Conservation (phyloP, 2,888 invertebrate genomes). For the Danaus chrysippus region DNA sequence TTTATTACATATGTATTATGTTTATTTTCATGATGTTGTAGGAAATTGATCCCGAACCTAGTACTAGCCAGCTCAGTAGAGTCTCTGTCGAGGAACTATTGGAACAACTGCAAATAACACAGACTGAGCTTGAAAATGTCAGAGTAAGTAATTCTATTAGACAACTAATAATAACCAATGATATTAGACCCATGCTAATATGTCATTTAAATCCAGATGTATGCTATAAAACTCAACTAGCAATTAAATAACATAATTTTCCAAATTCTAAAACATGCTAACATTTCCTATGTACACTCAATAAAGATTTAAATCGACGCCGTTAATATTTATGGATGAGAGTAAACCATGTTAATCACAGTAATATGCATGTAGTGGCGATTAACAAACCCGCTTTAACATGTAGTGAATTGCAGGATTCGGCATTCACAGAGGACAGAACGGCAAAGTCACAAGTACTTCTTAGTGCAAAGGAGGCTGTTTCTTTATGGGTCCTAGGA, state of each 20-base stretch:
- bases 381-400: constrained; percentile 73
- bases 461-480: constrained; percentile 95
- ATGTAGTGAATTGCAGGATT: constrained; percentile 83
- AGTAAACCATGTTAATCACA: background rate
- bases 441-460: constrained; percentile 87
- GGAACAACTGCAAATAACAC: constrained; percentile 90
- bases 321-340: no score
- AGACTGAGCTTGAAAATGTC: constrained; percentile 91
- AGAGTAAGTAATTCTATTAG: constrained; percentile 81
- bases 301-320: background rate
- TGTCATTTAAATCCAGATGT: constrained; percentile 12
- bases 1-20: background rate
- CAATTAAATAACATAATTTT: constrained; percentile 16
- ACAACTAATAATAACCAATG: constrained; percentile 5
- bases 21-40: constrained; percentile 36
- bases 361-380: constrained; percentile 67
- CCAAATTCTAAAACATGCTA: constrained; percentile 26
- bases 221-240: constrained; percentile 20
- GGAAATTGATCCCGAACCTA: constrained; percentile 61
- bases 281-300: constrained; percentile 31
- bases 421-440: constrained; percentile 83
- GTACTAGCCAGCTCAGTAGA: constrained; percentile 80
- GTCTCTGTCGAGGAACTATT: constrained; percentile 90
- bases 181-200: constrained; percentile 16
- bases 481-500: constrained; percentile 95